Percentiles rank a stretch among this genome's conserved stretches.
Evolutionary conservation across 2,797 vertebrate species (phyloP).

Genomic region (Aphelocoma californica): DNA sequence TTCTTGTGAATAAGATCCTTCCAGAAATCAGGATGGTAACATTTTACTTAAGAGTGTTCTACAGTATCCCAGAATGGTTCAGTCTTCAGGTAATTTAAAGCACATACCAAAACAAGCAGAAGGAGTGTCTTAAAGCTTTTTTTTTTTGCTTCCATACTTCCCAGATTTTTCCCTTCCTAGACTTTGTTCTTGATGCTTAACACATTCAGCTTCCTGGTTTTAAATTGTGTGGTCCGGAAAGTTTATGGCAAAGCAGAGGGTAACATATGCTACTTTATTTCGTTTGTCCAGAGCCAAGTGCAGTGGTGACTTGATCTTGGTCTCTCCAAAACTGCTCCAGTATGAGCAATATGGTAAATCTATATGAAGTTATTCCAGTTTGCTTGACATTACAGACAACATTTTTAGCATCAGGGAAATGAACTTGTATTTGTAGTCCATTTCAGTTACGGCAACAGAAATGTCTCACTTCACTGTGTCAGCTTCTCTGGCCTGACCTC

Average conservation of each 20-base stretch:
- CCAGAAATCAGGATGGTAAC: not conserved
- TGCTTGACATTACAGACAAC: not conserved
- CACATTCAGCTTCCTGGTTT: not conserved
- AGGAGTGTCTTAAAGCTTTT: not conserved
- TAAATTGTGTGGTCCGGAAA: not conserved
- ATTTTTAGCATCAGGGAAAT: not conserved
- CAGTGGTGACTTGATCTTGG: not conserved
- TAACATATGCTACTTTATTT: not conserved
- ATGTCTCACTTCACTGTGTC: not conserved
- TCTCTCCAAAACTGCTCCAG: not conserved
- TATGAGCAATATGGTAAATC: not conserved
- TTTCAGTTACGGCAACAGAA: not conserved
- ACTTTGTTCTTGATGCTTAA: not conserved
- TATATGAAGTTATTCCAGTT: not conserved
- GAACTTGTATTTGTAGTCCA: not conserved
- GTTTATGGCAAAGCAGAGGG: not conserved
- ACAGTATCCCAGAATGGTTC: not conserved
- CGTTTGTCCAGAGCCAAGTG: not conserved
- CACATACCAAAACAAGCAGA: not conserved
- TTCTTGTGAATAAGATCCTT: not conserved
- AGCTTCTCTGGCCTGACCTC: not conserved
- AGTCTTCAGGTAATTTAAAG: not conserved
- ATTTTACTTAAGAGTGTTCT: not conserved
- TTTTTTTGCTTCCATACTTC: not conserved
- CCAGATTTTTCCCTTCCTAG: not conserved